Percentiles rank a stretch among this genome's conserved stretches.
These are phyloP conservation scores for Rhimphoctona megacephalus DNA, from an alignment of 2,888 invertebrate genomes.

Conservation along the genomic window DNA sequence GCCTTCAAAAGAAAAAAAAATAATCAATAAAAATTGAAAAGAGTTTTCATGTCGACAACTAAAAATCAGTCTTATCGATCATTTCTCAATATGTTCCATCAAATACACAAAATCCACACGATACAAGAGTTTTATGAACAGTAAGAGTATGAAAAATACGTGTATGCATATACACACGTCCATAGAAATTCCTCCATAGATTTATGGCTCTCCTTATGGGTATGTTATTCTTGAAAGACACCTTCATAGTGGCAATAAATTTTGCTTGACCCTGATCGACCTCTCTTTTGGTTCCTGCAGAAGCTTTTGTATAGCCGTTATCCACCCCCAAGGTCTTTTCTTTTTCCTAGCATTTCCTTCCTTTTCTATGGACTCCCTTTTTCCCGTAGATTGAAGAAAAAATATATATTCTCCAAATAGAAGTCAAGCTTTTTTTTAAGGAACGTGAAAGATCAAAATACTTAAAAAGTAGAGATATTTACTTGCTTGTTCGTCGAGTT, in stretches of 20 bases:
- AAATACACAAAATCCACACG: constrained; percentile 26
- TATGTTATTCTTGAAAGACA: constrained; percentile 67
- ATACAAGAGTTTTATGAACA: constrained; percentile 55
- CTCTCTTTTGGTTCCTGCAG: constrained; percentile 47
- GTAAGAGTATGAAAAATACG: constrained; percentile 37
- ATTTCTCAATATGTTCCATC: neutral
- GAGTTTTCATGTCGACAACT: neutral
- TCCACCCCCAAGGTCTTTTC: constrained; percentile 37
- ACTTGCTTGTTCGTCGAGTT: constrained; percentile 67
- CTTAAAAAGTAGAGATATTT: constrained; percentile 53
- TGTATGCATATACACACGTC: neutral
- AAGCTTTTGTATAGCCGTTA: constrained; percentile 47
- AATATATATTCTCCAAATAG: constrained; percentile 43
- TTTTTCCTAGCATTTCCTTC: constrained; percentile 34
- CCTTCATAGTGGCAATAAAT: constrained; percentile 67
- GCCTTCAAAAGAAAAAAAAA: neutral
- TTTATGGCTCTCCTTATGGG: constrained; percentile 59
- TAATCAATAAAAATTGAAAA: neutral
- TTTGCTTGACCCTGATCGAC: constrained; percentile 62
- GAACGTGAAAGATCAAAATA: constrained; percentile 54
- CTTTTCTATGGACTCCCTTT: constrained; percentile 41
- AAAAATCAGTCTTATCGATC: neutral
- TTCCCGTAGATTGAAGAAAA: constrained; percentile 57
- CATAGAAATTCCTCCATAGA: constrained; percentile 57
- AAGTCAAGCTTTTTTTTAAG: constrained; percentile 17